A percentile compares a stretch with the other conserved stretches of the same genome.
phyloP scores from a whole-genome alignment of 2,888 invertebrate genomes.

The Orchestes rusci region DNA sequence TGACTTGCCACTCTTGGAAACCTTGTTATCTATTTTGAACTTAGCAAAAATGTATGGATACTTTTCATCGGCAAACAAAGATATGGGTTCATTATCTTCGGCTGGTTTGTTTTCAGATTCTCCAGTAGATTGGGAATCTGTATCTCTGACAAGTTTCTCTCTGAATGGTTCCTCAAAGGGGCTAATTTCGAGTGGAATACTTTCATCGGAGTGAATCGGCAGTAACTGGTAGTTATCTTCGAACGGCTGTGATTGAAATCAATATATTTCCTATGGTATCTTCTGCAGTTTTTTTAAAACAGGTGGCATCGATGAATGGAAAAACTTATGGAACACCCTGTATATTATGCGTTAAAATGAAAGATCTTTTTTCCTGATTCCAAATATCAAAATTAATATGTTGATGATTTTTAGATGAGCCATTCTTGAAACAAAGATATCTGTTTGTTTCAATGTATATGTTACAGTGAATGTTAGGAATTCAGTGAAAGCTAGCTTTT shows the following conservation, averaged over 20 bases:
- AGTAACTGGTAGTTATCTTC: slow-evolving; percentile 31
- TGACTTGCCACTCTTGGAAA: no score
- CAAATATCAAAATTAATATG: slow-evolving; percentile 6
- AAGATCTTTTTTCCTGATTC: no score
- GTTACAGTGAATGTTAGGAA: no score
- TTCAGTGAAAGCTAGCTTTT: no score
- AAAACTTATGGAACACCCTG: no score
- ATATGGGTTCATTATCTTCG: slow-evolving; percentile 6
- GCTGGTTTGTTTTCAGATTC: background rate
- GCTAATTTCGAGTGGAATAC: slow-evolving; percentile 29
- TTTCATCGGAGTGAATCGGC: slow-evolving; percentile 29
- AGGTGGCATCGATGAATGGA: no score
- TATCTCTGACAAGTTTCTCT: background rate
- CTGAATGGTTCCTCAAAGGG: slow-evolving; percentile 14
- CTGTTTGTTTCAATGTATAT: no score
- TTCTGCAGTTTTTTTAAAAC: no score
- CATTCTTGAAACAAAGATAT: no score
- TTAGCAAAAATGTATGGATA: slow-evolving; percentile 33
- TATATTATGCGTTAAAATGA: no score
- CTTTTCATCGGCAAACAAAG: slow-evolving; percentile 21
- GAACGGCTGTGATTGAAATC: no score
- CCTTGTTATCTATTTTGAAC: slow-evolving; percentile 33
- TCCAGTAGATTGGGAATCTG: background rate
- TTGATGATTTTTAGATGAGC: slow-evolving; percentile 9
- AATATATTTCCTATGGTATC: no score